Conservation (phyloP, 2,888 invertebrate genomes). For the Bombyx huttoni region DNA sequence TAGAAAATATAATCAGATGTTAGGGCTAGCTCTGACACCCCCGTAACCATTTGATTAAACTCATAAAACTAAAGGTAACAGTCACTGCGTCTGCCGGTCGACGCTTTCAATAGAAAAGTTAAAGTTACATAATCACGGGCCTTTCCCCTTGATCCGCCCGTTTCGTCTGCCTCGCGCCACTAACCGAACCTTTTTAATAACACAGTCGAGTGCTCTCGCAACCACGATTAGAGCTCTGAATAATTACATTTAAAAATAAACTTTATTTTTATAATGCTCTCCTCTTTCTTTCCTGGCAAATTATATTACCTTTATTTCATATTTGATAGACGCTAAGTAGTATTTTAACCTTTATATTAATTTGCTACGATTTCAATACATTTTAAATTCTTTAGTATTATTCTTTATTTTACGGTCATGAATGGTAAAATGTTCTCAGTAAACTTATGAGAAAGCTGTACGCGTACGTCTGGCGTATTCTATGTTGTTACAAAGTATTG, state of each 20-base stretch:
- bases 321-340: no score
- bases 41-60: conserved; percentile 65
- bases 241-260: conserved; percentile 29
- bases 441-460: neutral
- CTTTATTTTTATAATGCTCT: no score
- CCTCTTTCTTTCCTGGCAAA: no score
- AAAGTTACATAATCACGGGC: conserved; percentile 27
- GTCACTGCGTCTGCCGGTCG: conserved; percentile 20
- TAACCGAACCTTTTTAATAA: conserved; percentile 56
- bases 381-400: no score
- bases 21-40: conserved; percentile 49
- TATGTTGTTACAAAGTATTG: conserved; percentile 57
- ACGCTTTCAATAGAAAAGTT: conserved; percentile 30
- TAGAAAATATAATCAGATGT: conserved; percentile 50
- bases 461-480: conserved; percentile 33
- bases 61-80: conserved; percentile 53
- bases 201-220: conserved; percentile 59
- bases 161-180: conserved; percentile 25
- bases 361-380: no score
- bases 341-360: no score
- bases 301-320: no score
- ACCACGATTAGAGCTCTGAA: conserved; percentile 54
- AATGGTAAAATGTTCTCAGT: no score
- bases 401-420: no score
- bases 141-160: conserved; percentile 31